phyloP scores from a whole-genome alignment of 30 jellyfish, hydroid and myxozoan genomes.

The Hydractinia echinata region DNA sequence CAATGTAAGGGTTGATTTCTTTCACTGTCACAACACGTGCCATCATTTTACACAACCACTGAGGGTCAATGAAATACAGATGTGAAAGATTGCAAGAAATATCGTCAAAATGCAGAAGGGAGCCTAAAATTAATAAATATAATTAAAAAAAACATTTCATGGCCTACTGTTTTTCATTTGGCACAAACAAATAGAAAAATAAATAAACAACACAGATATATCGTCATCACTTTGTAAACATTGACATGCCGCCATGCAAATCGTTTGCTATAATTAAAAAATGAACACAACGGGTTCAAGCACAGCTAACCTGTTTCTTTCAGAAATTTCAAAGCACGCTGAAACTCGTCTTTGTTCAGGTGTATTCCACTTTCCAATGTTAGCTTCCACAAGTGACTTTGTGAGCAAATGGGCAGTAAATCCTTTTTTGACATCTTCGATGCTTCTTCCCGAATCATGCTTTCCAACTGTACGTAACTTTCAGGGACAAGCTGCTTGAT shows the following conservation, averaged over 20 bases:
- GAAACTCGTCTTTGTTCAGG: conserved; percentile 57
- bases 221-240: too few species aligned
- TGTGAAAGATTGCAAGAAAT: conserved; percentile 41
- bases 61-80: conserved; percentile 79
- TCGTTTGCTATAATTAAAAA: too few species aligned
- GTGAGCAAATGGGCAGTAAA: conserved; percentile 54
- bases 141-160: background rate
- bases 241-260: too few species aligned
- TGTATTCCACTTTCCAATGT: conserved; percentile 44
- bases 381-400: conserved; percentile 40
- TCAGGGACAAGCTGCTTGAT: conserved; percentile 77
- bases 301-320: conserved; percentile 69
- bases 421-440: conserved; percentile 6
- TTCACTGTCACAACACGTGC: conserved; percentile 83
- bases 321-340: conserved; percentile 74
- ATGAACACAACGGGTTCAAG: too few species aligned
- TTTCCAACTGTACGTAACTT: conserved; percentile 82
- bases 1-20: conserved; percentile 65
- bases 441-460: conserved; percentile 56
- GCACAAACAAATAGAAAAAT: too few species aligned
- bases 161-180: background rate
- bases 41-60: conserved; percentile 94
- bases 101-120: conserved; percentile 65
- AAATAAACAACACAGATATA: too few species aligned
- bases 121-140: conserved; percentile 46